Evolutionary conservation across 1,140 invertebrate species (phyloP).

Genomic region (Calliopsis andreniformis): DNA sequence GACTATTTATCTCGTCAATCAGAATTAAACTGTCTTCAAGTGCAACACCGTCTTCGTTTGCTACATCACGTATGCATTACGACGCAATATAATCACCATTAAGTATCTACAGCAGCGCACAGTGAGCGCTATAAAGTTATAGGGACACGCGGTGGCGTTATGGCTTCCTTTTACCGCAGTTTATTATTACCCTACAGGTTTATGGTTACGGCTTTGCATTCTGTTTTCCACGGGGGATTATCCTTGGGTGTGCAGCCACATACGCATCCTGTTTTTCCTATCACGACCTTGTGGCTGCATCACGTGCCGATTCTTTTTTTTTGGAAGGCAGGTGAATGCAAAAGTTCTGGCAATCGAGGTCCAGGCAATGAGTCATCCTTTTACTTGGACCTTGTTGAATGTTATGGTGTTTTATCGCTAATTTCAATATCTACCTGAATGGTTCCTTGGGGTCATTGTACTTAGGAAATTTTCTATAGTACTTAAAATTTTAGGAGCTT

Average conservation of each 20-base stretch:
- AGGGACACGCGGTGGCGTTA: neutral
- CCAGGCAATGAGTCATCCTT: neutral
- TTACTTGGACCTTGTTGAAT: neutral
- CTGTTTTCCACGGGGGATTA: slow-evolving; percentile 17
- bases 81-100: too few relatives aligned
- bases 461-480: too few relatives aligned
- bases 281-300: too few relatives aligned
- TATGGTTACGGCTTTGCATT: slow-evolving; percentile 13
- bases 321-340: neutral
- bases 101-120: neutral
- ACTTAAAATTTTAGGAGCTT: too few relatives aligned
- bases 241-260: neutral
- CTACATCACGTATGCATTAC: too few relatives aligned
- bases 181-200: slow-evolving; percentile 16
- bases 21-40: too few relatives aligned
- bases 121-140: neutral
- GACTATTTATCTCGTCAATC: too few relatives aligned
- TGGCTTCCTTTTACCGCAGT: slow-evolving; percentile 7
- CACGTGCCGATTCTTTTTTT: neutral
- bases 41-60: too few relatives aligned
- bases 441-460: too few relatives aligned
- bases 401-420: too few relatives aligned
- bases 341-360: too few relatives aligned
- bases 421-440: too few relatives aligned
- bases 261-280: neutral